Evolutionary conservation across 2,113 vertebrate genomes (phyloP).

Genomic region (Oceanites oceanicus): DNA sequence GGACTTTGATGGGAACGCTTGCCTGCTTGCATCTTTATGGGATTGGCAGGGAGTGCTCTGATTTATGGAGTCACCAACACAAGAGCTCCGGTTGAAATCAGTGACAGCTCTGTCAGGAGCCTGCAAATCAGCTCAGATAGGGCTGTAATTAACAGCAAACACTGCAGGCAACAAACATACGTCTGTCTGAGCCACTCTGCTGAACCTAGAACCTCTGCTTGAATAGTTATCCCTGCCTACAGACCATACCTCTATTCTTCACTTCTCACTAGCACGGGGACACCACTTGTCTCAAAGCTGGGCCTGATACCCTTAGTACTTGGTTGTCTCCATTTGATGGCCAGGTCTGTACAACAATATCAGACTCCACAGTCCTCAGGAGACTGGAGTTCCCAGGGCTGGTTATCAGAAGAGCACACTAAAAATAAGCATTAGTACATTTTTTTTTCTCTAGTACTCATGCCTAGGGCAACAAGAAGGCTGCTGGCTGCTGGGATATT

Average conservation of each 20-base stretch:
- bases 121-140: neutral
- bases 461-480: neutral
- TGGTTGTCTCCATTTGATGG: neutral
- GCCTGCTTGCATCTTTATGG: neutral
- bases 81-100: neutral
- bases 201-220: neutral
- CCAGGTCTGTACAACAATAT: neutral
- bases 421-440: neutral
- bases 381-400: neutral
- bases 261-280: neutral
- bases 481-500: neutral
- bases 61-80: neutral
- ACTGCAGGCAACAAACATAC: neutral
- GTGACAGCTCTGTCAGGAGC: neutral
- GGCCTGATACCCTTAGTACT: neutral
- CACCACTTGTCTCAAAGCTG: neutral
- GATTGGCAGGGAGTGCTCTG: neutral
- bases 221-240: neutral
- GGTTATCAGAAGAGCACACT: neutral
- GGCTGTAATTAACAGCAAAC: neutral
- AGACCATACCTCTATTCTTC: neutral
- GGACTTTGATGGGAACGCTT: neutral
- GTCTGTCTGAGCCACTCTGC: neutral
- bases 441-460: neutral
- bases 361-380: neutral